Evolutionary conservation across 2,113 vertebrate genomes (phyloP), one percentile per base, ranked within the genome.

Genomic region (Suricata suricatta): DNA sequence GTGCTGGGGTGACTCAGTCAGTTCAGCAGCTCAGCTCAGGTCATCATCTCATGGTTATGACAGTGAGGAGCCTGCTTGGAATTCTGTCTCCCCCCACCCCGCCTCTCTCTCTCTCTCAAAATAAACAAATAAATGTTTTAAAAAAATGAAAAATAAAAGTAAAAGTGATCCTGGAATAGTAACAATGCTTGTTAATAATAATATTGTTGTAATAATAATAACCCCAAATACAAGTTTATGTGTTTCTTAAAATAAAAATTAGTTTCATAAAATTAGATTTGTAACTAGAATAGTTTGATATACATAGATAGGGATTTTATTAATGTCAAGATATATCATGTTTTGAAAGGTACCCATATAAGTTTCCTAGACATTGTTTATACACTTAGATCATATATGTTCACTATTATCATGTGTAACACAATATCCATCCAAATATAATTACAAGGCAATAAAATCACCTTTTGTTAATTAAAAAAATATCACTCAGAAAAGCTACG

Each of bases 191-290:
- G 4, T 47, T 86, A 89, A 44, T 38, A 79, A 31, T n/a, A 76
- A 68, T 95, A 79, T 66, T 41, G 17, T 35, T 84, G 92, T 41
- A 50, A 84, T 7, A 72, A 38, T 83, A 83, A 94, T 50, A 91
- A 60, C 3, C 2, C 31, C 5, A 35, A 86, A 68, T 54, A 84
- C 84, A 77, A 71, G 5, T 23, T 71, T 29, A 33, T 35, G 38
- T 69, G 3, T 52, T 4, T 47, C 83, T 94, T 23, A 72, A 52
- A 71, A 89, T 64, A 94, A 81, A 91, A 93, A 41, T 13, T 81
- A 21, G 2, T 81, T 97, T 77, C 21, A 80, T 64, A 96, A 86
- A 96, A 90, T 83, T 63, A 79, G 13, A 60, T 79, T 17, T 63
- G 0, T 29, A 87, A 64, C n/a, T 92, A 35, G 2, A 86, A 89